Conservation (phyloP, 2,888 invertebrate genomes). For the Aquatica leii region DNA sequence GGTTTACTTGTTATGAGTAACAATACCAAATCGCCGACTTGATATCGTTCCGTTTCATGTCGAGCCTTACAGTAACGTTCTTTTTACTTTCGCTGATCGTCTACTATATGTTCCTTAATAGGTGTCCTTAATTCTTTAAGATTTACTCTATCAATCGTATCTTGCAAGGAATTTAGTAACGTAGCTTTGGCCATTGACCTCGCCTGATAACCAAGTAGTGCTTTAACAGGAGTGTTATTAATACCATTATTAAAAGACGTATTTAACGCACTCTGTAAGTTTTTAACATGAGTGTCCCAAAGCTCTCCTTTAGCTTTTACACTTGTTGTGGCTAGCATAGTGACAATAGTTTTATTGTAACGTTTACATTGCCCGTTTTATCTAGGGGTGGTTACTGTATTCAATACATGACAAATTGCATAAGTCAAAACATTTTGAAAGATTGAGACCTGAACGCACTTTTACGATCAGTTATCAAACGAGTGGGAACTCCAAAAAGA, state of each 20-base stretch:
- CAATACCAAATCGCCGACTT: constrained; percentile 19
- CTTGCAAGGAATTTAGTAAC: constrained; percentile 11
- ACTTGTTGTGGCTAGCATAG: constrained; percentile 35
- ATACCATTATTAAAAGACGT: constrained; percentile 35
- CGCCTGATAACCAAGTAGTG: constrained; percentile 38
- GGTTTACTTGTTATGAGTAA: constrained; percentile 11
- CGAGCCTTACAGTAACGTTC: constrained; percentile 22
- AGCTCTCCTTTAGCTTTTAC: constrained; percentile 22
- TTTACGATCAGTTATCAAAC: no score
- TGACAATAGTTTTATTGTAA: constrained; percentile 39
- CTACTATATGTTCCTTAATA: no score
- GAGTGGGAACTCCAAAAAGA: no score
- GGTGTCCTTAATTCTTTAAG: no score
- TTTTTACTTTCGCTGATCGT: constrained; percentile 21
- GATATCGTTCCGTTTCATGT: constrained; percentile 9
- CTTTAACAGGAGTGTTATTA: constrained; percentile 35
- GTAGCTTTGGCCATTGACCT: constrained; percentile 24
- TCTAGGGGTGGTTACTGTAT: no score
- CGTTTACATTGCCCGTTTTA: constrained; percentile 15
- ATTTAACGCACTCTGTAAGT: constrained; percentile 45
- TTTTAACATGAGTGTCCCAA: constrained; percentile 40
- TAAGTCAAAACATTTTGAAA: no score
- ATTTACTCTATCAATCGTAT: no score
- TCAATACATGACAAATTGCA: no score
- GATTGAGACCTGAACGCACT: no score